Evolutionary conservation across 23 tunicate species (phyloP), one percentile per base, ranked within the genome.

Genomic region (Halocynthia aurantium): DNA sequence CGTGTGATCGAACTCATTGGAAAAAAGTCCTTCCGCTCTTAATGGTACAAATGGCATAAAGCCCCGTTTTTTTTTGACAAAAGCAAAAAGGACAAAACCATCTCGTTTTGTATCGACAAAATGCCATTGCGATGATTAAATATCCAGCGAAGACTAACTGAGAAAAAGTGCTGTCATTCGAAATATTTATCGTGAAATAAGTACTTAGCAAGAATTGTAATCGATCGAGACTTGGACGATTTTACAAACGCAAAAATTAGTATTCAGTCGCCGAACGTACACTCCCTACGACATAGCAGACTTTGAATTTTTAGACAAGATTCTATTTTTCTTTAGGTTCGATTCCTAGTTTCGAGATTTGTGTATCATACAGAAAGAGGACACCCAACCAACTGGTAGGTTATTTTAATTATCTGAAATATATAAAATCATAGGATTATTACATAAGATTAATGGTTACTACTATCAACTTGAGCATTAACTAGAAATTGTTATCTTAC

Each of bases 31-130:
- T 54, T 18, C 15, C 6, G 15, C 10, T 49, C 63, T 10, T 74
- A 74, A 74, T 74, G 78, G 78, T 6, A 74, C 78, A 74, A 74
- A 74, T 74, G 78, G 64, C 78, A 74, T 74, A 54, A 74, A 53
- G 64, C 64, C 64, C 6, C 64, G 60, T 53, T 54, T 74, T 54
- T 11, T 74, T 55, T 56, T 54, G 64, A 12, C 19, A 62, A 56
- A 74, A 31, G 44, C 4, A 31, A 74, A 72, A 74, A 6, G 6
- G 62, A 10, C 60, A 74, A 74, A 54, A 54, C 78, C 64, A 54
- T n/a, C 78, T 51, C 63, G 44, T 31, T 51, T 21, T 53, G 78
- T 74, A 74, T 74, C 78, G 78, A 74, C 64, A 50, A 74, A 74
- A 74, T 54, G 78, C 56, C 78, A 54, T 62, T 8, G 13, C 8